Base-by-base conservation (phyloP, 2,113 vertebrate species). In the Rafetus swinhoei region DNA sequence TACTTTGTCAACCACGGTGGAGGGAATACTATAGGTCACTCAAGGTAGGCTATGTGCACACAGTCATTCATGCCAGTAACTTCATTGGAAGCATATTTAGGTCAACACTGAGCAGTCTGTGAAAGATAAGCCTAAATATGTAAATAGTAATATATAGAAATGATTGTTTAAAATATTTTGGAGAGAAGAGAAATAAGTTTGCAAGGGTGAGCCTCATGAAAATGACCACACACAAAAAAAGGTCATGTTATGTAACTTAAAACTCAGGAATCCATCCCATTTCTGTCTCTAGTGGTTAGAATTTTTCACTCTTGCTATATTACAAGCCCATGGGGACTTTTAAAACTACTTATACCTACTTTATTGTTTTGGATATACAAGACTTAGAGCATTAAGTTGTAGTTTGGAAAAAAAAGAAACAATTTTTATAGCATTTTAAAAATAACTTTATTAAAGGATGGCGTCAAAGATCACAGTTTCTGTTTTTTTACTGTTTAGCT, bases 281-380 rank as follows among this genome's bases (percentile, higher is more conserved):
- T 97, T 95, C 93, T 97, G 93, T 96, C 96, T 95, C 95, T 62
- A 87, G 97, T 95, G 94, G 95, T 95, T 97, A 96, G 85, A 95
- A 92, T 95, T 97, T 95, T 97, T 97, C 97, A 53, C 93, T 96
- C 87, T 96, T 94, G 91, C 91, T 96, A 87, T 89, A 95, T 97
- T 97, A 97, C 90, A 95, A 97, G 96, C 94, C 97, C 85, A 35
- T 54, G 6, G 97, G 93, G 97, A 97, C 97, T 97, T 96, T 96
- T 97, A 97, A 98, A 98, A 95, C 95, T 96, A 94, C 97, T 97
- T 97, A 96, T 91, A 96, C 95, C 94, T 95, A 95, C 93, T 97
- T 96, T 97, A 97, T 94, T 97, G 97, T 96, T 97, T 97, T 97
- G 96, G 96, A 97, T 96, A 89, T 97, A 95, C 96, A 88, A 95